Evolutionary conservation across 2,113 vertebrate genomes (phyloP), one percentile per base, ranked within the genome.

Genomic region (Scartelaos histophorus): DNA sequence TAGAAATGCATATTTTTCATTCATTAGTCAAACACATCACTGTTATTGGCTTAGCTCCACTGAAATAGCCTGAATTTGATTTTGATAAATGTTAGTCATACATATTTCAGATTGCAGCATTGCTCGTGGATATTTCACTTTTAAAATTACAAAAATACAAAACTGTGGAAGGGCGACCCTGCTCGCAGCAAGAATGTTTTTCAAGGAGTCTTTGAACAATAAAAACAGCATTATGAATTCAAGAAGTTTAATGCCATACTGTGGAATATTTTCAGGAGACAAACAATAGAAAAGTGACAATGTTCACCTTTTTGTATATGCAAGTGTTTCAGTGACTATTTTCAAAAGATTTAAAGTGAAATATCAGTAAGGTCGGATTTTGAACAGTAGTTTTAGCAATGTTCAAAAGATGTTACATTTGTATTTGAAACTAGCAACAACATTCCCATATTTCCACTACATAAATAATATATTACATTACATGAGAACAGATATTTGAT

Each of bases 51-150:
- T 22, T 17, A 3, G 15, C 15, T 73, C 45, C 47, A 22, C 35
- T 80, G 62, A 17, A 49, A 49, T 64, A 43, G 46, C 46, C 66
- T 45, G 22, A 29, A 1, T 85, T 74, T 60, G 65, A 51, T 82
- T 77, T 47, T 29, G n/a, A n/a, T 60, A 49, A 65, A 67, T 51
- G 49, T 88, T 74, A 13, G 51, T 82, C 68, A 72, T 74, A 68
- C 29, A 29, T 29, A 29, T 29, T 29, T 29, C 29, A n/a, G 73
- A 65, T 21, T 62, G 46, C 16, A 66, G 46, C 51, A 21, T 53
- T 56, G 45, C 35, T 67, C 62, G 45, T 7, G 22, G 13, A 13
- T 11, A 58, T 24, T 58, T 25, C 5, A 56, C 53, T 57, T 24
- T 24, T 24, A 24, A 24, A 13, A 25, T 1, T 58, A 58, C 22